These are phyloP conservation scores for Arion vulgaris DNA, from an alignment of 1,140 invertebrate species.

Conservation along the genomic window DNA sequence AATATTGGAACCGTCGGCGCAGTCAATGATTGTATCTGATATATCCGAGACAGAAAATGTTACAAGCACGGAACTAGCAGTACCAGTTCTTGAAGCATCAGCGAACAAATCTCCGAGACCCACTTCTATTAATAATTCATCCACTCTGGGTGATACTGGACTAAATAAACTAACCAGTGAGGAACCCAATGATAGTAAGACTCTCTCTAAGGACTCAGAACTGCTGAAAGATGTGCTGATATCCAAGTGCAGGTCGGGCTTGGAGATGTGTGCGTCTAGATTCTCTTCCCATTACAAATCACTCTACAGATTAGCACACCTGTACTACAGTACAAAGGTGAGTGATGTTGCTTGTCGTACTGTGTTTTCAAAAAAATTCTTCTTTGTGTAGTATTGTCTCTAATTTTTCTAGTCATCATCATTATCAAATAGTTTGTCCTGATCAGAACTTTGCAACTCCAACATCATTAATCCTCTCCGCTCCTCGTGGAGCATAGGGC, in stretches of 20 bases:
- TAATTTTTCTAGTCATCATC: too few species aligned
- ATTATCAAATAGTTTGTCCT: too few species aligned
- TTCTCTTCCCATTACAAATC: constrained; percentile 95
- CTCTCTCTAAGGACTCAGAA: background rate
- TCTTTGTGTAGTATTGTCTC: too few species aligned
- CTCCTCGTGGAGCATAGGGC: too few species aligned
- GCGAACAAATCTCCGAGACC: background rate
- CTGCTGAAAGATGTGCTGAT: constrained; percentile 47
- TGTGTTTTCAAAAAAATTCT: too few species aligned
- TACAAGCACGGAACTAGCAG: background rate
- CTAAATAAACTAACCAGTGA: too few species aligned
- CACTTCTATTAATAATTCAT: background rate
- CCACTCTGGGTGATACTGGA: background rate
- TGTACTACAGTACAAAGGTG: constrained; percentile 82
- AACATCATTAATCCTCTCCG: too few species aligned
- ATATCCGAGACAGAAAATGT: background rate
- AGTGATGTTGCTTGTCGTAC: background rate
- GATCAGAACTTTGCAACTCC: too few species aligned
- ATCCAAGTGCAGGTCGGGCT: constrained; percentile 80
- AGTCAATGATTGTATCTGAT: background rate
- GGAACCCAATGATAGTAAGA: background rate
- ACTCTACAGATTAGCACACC: constrained; percentile 87
- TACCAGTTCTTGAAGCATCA: background rate
- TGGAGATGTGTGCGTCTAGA: constrained; percentile 87
- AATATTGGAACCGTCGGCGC: background rate